Percentiles rank a stretch among this genome's conserved stretches.
Evolutionary conservation across 2,797 vertebrate species (phyloP).

Genomic region (Vespertilio murinus): DNA sequence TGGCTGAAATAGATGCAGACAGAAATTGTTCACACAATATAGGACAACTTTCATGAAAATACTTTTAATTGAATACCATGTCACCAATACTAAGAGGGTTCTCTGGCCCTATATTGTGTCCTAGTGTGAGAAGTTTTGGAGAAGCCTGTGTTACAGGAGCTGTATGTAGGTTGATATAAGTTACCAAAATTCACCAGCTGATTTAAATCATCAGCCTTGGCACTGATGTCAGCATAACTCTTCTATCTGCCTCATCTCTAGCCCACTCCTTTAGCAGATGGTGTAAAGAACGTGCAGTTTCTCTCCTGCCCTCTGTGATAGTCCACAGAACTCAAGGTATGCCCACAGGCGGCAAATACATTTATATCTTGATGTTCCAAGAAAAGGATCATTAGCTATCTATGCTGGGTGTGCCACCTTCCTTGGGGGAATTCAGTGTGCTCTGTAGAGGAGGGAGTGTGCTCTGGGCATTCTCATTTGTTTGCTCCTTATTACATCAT

Average conservation of each 20-base stretch:
- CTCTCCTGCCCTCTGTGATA: background rate
- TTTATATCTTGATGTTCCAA: slow-evolving; percentile 33
- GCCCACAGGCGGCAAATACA: background rate
- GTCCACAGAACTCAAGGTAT: background rate
- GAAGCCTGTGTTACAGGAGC: background rate
- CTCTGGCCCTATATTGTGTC: background rate
- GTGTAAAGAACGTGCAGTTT: background rate
- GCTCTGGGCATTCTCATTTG: background rate
- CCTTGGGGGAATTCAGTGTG: background rate
- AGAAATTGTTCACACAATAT: background rate
- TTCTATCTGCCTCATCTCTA: background rate
- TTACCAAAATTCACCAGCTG: background rate
- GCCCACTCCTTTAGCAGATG: background rate
- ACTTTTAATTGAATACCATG: background rate
- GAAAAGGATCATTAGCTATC: background rate
- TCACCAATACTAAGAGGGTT: background rate
- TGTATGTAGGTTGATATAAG: background rate
- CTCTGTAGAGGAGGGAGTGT: background rate
- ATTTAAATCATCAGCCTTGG: background rate
- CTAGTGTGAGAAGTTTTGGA: background rate
- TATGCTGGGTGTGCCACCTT: background rate
- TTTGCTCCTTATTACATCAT: background rate
- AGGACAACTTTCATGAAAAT: background rate
- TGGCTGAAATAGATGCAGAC: background rate
- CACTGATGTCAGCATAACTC: background rate